These are phyloP conservation scores for Blomia tropicalis DNA, from an alignment of 2,888 invertebrate species.

Conservation along the genomic window DNA sequence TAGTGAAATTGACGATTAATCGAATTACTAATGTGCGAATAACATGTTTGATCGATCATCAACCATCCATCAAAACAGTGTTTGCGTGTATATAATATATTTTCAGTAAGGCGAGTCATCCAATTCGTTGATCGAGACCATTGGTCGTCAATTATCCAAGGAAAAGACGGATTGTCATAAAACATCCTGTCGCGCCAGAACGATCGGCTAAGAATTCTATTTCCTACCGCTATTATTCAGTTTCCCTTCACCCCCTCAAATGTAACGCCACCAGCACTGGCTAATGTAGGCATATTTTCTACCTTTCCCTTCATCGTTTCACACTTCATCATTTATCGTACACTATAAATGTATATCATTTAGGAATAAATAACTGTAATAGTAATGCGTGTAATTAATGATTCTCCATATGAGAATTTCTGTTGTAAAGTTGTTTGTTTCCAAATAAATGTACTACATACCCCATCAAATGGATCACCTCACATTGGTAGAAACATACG, in stretches of 20 bases:
- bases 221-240: not conserved
- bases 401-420: not conserved
- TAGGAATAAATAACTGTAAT: not conserved
- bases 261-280: not conserved
- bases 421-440: not conserved
- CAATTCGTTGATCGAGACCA: too few relatives aligned
- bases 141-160: not conserved
- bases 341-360: not conserved
- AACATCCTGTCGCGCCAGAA: not conserved
- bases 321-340: not conserved
- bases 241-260: not conserved
- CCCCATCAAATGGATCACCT: not conserved
- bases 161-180: not conserved
- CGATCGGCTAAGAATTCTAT: not conserved
- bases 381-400: not conserved
- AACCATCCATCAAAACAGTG: too few relatives aligned
- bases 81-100: too few relatives aligned
- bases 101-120: too few relatives aligned
- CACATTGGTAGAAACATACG: not conserved
- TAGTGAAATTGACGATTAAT: not conserved
- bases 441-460: not conserved
- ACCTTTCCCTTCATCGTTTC: not conserved
- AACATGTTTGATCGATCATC: not conserved
- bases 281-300: not conserved
- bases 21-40: too few relatives aligned